phyloP scores from a whole-genome alignment of 2,888 invertebrate species.

The Leptopilina syphax region DNA sequence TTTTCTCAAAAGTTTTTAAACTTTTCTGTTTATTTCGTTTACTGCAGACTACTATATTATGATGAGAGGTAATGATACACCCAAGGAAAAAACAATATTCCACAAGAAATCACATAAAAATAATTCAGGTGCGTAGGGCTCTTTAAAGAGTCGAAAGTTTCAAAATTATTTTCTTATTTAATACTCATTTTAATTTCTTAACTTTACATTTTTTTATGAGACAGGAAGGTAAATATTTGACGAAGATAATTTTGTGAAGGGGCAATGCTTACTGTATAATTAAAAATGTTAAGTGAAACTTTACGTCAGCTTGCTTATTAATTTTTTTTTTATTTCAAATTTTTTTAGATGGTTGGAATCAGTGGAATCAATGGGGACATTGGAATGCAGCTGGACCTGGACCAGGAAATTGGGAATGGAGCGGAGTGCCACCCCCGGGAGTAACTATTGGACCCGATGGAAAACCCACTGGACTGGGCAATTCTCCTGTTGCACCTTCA shows the following conservation, averaged over 20 bases:
- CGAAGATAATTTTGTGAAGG: too few relatives aligned
- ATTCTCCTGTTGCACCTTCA: constrained; percentile 69
- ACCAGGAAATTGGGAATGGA: constrained; percentile 73
- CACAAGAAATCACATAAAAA: constrained; percentile 36
- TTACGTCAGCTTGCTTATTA: too few relatives aligned
- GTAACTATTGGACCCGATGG: constrained; percentile 71
- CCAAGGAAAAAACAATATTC: constrained; percentile 33
- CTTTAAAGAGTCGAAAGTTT: not conserved
- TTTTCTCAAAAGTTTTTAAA: constrained; percentile 19
- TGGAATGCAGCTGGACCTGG: constrained; percentile 72
- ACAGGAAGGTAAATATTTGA: not conserved
- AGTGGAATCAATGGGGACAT: constrained; percentile 72
- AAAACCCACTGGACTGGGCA: constrained; percentile 69
- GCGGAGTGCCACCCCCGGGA: constrained; percentile 71
- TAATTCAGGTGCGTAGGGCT: constrained; percentile 37
- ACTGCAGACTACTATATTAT: constrained; percentile 40
- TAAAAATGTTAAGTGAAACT: too few relatives aligned
- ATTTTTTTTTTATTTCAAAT: not conserved
- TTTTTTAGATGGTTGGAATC: constrained; percentile 67
- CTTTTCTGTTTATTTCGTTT: constrained; percentile 30
- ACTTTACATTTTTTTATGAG: not conserved
- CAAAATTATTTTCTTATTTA: not conserved
- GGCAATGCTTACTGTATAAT: too few relatives aligned
- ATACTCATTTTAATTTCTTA: not conserved
- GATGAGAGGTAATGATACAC: constrained; percentile 37